phyloP scores from a whole-genome alignment of 2,888 invertebrate genomes.

The Ischnura elegans region DNA sequence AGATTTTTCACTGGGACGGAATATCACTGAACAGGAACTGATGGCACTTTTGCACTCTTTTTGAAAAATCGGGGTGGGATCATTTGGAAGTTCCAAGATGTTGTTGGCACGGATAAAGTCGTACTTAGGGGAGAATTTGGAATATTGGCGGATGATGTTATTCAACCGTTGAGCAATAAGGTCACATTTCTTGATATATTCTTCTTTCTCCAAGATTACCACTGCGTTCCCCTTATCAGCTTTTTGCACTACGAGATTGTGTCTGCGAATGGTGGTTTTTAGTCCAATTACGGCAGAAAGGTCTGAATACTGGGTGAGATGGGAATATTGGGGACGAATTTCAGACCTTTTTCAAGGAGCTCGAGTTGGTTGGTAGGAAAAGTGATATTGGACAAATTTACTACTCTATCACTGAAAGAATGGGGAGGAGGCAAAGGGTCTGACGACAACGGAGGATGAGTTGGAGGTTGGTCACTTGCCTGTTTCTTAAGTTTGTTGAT shows the following conservation, averaged over 20 bases:
- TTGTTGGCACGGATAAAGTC: not conserved
- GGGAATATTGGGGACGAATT: no score
- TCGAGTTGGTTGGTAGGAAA: no score
- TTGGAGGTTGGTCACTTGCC: not conserved
- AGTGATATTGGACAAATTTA: no score
- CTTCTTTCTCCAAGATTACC: not conserved
- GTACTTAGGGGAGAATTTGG: no score
- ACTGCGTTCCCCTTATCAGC: not conserved
- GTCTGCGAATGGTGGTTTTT: not conserved
- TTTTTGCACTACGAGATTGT: not conserved
- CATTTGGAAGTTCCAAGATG: not conserved
- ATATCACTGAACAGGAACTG: not conserved
- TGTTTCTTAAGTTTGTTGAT: not conserved
- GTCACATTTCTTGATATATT: not conserved
- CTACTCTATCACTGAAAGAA: not conserved
- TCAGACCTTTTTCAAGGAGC: no score
- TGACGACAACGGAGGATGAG: not conserved
- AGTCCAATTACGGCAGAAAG: not conserved
- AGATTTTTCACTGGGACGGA: not conserved
- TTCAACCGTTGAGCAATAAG: no score
- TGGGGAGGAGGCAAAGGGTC: not conserved
- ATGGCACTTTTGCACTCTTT: not conserved
- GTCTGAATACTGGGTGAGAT: no score
- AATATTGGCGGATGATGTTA: no score
- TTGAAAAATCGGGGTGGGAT: not conserved